phyloP scores from a whole-genome alignment of 2,113 vertebrate species.

The Rhabdornis inornatus region DNA sequence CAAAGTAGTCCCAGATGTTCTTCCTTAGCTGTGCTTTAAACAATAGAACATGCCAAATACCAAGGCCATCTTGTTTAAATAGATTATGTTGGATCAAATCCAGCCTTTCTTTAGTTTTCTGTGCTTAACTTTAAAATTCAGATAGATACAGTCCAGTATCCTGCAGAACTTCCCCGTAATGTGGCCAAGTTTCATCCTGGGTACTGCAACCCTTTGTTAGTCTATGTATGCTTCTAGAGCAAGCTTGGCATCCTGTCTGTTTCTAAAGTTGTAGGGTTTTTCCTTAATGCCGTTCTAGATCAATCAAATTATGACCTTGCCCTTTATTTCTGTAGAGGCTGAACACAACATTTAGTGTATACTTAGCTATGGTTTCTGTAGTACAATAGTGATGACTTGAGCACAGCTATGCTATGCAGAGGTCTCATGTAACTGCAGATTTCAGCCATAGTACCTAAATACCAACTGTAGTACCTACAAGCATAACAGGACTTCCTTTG shows the following conservation, averaged over 20 bases:
- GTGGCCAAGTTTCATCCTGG: background rate
- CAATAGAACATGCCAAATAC: background rate
- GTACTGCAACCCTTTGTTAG: background rate
- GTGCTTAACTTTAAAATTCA: background rate
- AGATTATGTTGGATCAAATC: background rate
- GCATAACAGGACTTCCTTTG: background rate
- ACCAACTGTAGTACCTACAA: accelerated
- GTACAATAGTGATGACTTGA: background rate
- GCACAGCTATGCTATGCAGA: background rate
- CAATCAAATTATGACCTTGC: background rate
- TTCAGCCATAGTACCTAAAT: background rate
- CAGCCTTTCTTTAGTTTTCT: background rate
- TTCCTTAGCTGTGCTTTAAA: slow-evolving; percentile 10
- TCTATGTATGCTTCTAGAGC: background rate
- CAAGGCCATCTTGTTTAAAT: background rate
- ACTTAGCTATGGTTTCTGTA: background rate
- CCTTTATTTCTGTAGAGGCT: background rate
- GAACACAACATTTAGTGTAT: background rate
- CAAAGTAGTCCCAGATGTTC: slow-evolving; percentile 12
- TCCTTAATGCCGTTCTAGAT: background rate
- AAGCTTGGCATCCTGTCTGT: background rate
- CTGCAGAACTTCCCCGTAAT: background rate
- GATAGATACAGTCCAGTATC: background rate
- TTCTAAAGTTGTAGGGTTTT: background rate
- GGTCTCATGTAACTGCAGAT: background rate